These are phyloP conservation scores for Eulacestoma nigropectus DNA, from an alignment of 2,113 vertebrate genomes.

Conservation along the genomic window DNA sequence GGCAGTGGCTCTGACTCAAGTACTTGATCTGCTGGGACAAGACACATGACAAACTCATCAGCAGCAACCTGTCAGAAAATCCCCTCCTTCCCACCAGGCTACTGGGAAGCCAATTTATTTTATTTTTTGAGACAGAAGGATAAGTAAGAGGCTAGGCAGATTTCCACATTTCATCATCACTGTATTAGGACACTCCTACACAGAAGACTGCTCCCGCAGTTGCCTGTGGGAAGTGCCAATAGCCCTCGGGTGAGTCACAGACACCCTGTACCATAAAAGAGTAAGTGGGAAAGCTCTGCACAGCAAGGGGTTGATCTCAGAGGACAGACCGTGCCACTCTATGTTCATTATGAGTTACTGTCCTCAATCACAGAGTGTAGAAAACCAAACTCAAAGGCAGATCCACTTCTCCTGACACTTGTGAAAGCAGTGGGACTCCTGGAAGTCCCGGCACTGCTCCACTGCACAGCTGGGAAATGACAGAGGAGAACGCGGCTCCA, in stretches of 20 bases:
- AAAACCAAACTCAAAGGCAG: not conserved
- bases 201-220: slow-evolving; percentile 30
- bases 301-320: fast-evolving
- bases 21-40: not conserved
- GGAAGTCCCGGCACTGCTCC: not conserved
- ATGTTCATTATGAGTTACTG: not conserved
- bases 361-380: not conserved
- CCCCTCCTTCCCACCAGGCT: not conserved
- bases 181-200: slow-evolving; percentile 51
- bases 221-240: slow-evolving; percentile 52
- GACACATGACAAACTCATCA: not conserved
- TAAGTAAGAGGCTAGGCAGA: slow-evolving; percentile 38
- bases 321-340: not conserved
- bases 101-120: not conserved
- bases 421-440: not conserved
- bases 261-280: not conserved
- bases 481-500: not conserved
- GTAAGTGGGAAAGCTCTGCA: not conserved
- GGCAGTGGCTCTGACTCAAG: not conserved
- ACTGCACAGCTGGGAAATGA: not conserved
- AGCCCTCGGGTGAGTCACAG: slow-evolving; percentile 35
- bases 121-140: slow-evolving; percentile 15
- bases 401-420: not conserved
- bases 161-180: slow-evolving; percentile 31
- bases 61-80: not conserved